Conservation (phyloP, 2,797 vertebrate species). For the Perdix hodgsoniae region DNA sequence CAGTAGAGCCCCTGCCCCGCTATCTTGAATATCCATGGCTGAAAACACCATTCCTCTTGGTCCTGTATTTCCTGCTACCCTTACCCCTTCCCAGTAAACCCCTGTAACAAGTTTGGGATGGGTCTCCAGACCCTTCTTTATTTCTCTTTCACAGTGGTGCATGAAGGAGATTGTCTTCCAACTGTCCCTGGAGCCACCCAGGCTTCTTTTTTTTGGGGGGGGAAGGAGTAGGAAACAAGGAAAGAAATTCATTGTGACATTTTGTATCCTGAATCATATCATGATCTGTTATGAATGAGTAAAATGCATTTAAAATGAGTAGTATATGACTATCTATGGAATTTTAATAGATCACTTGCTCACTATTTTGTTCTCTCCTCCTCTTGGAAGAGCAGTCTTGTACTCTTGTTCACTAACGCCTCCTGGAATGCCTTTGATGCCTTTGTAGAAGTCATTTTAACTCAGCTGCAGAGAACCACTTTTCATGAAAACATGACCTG, state of each 20-base stretch:
- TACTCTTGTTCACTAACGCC: neutral
- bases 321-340: rapidly evolving
- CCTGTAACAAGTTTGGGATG: neutral
- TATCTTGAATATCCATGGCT: neutral
- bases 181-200: neutral
- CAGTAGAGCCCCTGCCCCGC: neutral
- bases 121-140: neutral
- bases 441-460: neutral
- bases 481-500: neutral
- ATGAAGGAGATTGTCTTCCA: neutral
- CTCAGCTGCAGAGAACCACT: neutral
- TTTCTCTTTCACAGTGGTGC: neutral
- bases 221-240: neutral
- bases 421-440: neutral
- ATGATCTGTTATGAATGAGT: neutral
- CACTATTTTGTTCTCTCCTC: neutral
- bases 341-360: neutral
- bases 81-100: neutral
- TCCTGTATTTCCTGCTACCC: neutral
- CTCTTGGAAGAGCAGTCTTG: neutral
- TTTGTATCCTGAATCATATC: neutral
- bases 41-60: neutral
- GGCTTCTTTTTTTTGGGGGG: neutral
- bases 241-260: neutral
- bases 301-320: neutral